Evolutionary conservation across 2,113 vertebrate genomes (phyloP).

Genomic region (Etia nguti): DNA sequence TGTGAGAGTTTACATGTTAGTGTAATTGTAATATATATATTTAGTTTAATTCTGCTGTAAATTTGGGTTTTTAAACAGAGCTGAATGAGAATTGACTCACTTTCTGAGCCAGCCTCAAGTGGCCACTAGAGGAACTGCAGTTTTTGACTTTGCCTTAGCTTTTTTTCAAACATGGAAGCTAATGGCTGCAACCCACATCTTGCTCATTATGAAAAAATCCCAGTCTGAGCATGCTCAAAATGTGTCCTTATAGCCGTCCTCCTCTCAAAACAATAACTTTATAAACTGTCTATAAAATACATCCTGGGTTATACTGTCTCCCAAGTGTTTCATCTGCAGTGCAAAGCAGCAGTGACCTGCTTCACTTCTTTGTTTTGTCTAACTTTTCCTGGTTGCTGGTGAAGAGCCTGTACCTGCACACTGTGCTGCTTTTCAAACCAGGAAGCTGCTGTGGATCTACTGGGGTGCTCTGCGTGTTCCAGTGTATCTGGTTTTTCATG

Average conservation of each 20-base stretch:
- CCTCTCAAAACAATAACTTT: not conserved
- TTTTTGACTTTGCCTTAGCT: accelerated
- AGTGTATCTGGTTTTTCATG: not conserved
- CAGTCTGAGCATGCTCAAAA: not conserved
- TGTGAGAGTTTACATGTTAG: not conserved
- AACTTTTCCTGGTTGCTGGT: slow-evolving; percentile 86
- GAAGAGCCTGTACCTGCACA: slow-evolving; percentile 82
- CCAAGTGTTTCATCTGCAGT: slow-evolving; percentile 66
- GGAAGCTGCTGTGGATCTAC: slow-evolving; percentile 83
- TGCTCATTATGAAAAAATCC: not conserved
- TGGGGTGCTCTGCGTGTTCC: slow-evolving; percentile 65
- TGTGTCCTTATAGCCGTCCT: accelerated
- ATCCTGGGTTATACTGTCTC: not conserved
- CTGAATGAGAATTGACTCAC: accelerated
- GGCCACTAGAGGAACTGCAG: accelerated
- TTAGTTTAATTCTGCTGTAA: not conserved
- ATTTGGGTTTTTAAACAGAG: not conserved
- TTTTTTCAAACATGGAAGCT: accelerated
- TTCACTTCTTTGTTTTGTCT: slow-evolving; percentile 83
- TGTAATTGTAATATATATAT: not conserved
- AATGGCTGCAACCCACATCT: not conserved
- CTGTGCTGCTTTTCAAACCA: slow-evolving; percentile 76
- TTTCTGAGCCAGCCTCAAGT: not conserved
- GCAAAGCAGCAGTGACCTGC: slow-evolving; percentile 78
- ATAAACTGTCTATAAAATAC: accelerated